Base-by-base conservation (phyloP, 2,888 invertebrate species). In the Heliconius hortense region DNA sequence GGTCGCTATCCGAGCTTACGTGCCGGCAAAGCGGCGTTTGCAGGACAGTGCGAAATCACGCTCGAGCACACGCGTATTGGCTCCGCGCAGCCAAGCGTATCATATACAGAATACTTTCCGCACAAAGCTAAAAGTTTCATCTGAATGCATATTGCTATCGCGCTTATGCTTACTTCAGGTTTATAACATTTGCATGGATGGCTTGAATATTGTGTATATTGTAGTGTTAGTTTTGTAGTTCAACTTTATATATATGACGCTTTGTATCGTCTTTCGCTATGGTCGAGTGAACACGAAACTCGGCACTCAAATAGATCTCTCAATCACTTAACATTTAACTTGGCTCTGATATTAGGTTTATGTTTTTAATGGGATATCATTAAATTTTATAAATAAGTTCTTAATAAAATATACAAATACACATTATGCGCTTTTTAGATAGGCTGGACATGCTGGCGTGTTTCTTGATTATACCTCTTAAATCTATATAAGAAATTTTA, bases 101-200 rank as follows among this genome's bases (percentile, higher is more conserved):
- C 39, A 75, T 75, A 64, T 64, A 66, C 70, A 70, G 64, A 71
- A 75, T 75, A 75, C 74, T 71, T 64, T 56, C 43, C 39, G 28
- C 70, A 70, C 74, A 75, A 75, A 75, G 74, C 64, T 56, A 59
- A 71, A 75, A 75, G 74, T 75, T 75, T 71, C 70, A 70, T 64
- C 56, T 75, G 74, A 75, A 75, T 75, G 70, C 74, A 75, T 75
- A 71, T 75, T 75, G 74, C 71, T 75, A 71, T 75, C 74, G 24
- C 70, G 63, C 63, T 75, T 71, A 64, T 64, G 59, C 56, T 75
- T 56, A 53, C 39, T 68, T 68, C 69, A 74, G 69, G 62, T 63
- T 74, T 69, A 48, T 53, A 74, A 74, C 68, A 48, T 69, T 56
- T 69, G 68, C n/a, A 28, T 68, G 68, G 53, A 56, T 28, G 31